Percentiles rank a stretch among this genome's conserved stretches.
These are phyloP conservation scores for Phylloscopus trochiloides DNA, from an alignment of 2,113 vertebrate genomes.

Conservation along the genomic window DNA sequence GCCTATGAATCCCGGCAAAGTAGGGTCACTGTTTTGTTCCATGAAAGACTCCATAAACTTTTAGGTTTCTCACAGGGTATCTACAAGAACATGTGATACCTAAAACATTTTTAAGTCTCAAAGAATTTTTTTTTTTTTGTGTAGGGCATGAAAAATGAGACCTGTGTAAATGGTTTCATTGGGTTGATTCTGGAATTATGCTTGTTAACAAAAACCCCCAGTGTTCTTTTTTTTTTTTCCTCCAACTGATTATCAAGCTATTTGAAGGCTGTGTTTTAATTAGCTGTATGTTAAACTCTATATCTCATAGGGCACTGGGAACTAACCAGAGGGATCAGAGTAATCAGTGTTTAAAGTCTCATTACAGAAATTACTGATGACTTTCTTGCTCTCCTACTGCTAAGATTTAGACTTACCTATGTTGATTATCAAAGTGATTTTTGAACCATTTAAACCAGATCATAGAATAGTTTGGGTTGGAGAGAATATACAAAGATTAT, in stretches of 20 bases:
- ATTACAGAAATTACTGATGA: neutral
- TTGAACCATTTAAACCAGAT: neutral
- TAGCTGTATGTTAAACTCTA: neutral
- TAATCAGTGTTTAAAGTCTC: neutral
- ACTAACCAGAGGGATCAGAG: neutral
- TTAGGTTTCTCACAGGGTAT: neutral
- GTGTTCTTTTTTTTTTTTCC: rapidly evolving
- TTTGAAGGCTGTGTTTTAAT: neutral
- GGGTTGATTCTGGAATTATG: neutral
- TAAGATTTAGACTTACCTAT: neutral
- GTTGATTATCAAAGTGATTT: neutral
- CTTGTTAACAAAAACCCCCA: neutral
- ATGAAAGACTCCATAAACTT: neutral
- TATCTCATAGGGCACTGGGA: neutral
- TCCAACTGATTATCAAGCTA: neutral
- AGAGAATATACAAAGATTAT: neutral
- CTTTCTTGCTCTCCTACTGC: neutral
- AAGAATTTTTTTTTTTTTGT: neutral
- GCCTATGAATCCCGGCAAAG: neutral
- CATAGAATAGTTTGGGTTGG: neutral
- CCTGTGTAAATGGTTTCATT: neutral
- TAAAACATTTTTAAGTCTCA: neutral
- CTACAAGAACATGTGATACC: neutral
- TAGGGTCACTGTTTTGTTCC: neutral
- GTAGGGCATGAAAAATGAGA: neutral